phyloP scores from a whole-genome alignment of 2,888 invertebrate genomes.

The Neoitamus cyanurus region DNA sequence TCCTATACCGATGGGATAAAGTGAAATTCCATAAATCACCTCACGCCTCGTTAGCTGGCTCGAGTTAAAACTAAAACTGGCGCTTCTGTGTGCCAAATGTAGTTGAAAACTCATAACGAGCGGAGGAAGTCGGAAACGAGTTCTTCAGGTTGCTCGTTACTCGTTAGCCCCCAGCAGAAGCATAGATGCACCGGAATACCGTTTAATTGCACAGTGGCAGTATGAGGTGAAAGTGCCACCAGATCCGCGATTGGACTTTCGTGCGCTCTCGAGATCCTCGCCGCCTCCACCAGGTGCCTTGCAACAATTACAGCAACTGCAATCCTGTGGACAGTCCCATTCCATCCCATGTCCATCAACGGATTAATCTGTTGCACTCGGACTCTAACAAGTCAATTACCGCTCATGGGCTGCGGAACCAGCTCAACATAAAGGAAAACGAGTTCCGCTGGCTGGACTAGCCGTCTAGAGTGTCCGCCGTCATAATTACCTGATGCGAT shows the following conservation, averaged over 20 bases:
- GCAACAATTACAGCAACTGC: not conserved
- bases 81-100: not conserved
- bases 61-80: not conserved
- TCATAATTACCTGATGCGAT: not conserved
- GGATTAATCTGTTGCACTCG: not conserved
- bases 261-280: not conserved
- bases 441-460: not conserved
- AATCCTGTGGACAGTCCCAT: not conserved
- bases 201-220: not conserved
- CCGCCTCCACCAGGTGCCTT: not conserved
- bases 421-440: not conserved
- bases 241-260: not conserved
- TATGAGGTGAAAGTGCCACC: not conserved
- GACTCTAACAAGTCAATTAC: not conserved
- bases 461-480: not conserved
- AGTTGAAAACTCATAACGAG: not conserved
- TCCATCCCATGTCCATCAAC: not conserved
- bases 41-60: not conserved
- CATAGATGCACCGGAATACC: not conserved
- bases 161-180: not conserved
- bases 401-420: too few relatives aligned
- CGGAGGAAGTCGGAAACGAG: conserved; percentile 34
- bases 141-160: not conserved
- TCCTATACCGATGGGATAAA: not conserved
- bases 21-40: not conserved